These are phyloP conservation scores for Timandra comae DNA, from an alignment of 2,888 invertebrate species.

Conservation along the genomic window DNA sequence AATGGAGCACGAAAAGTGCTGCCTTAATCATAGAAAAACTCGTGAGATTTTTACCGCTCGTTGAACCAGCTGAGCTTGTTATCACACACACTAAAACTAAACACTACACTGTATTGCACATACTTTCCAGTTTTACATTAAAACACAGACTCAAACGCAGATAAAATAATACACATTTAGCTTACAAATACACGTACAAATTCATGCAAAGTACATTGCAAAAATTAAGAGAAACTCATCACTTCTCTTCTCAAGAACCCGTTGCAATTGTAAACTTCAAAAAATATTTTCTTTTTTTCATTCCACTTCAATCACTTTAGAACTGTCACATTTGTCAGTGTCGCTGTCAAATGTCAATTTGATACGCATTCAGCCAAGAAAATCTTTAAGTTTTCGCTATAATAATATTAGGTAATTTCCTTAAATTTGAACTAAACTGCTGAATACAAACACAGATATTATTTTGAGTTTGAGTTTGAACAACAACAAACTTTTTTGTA, in stretches of 20 bases:
- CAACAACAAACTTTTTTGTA: too few species aligned
- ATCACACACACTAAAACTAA: conserved; percentile 46
- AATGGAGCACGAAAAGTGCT: conserved; percentile 68
- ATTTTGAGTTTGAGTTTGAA: too few species aligned
- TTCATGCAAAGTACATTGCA: conserved; percentile 8
- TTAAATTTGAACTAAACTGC: too few species aligned
- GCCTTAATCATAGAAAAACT: conserved; percentile 59
- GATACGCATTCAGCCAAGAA: too few species aligned
- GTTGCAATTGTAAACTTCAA: not conserved
- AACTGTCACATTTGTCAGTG: conserved; percentile 3
- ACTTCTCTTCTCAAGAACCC: conserved; percentile 11
- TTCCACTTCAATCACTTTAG: not conserved
- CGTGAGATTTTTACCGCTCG: conserved; percentile 71
- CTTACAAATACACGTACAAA: not conserved
- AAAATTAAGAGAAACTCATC: conserved; percentile 4
- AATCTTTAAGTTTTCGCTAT: too few species aligned
- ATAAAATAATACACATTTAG: conserved; percentile 3
- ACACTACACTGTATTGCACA: conserved; percentile 25
- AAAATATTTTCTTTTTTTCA: not conserved
- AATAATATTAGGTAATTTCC: too few species aligned
- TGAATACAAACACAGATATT: too few species aligned
- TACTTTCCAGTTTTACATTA: conserved; percentile 4
- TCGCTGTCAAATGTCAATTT: too few species aligned
- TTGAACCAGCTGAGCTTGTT: conserved; percentile 72
- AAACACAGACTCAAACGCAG: not conserved